Percentiles rank a stretch among this genome's conserved stretches.
Evolutionary conservation across 2,113 vertebrate genomes (phyloP).

Genomic region (Tachuris rubrigastra): DNA sequence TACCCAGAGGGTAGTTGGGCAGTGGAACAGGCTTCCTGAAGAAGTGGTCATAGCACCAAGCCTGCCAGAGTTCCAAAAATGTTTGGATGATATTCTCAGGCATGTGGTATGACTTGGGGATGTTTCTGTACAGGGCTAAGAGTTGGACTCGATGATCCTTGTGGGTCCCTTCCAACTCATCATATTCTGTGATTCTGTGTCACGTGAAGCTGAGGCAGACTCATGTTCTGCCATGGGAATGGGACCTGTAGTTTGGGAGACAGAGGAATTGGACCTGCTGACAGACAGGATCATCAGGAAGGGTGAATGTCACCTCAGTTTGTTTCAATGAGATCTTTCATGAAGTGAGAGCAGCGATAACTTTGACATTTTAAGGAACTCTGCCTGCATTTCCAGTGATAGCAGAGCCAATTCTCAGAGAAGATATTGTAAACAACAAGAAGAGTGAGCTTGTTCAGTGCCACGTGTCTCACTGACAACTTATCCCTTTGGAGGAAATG

Average conservation of each 20-base stretch:
- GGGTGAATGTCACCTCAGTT: not conserved
- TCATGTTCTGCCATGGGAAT: not conserved
- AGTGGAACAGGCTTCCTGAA: not conserved
- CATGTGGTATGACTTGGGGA: not conserved
- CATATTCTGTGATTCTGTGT: not conserved
- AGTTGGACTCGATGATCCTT: not conserved
- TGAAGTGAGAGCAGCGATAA: not conserved
- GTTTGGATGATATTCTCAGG: not conserved
- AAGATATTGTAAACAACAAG: not conserved
- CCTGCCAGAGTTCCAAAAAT: not conserved
- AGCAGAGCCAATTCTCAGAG: not conserved
- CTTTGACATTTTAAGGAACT: conserved; percentile 10
- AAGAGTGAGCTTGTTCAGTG: not conserved
- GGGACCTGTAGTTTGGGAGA: not conserved
- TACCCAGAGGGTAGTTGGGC: not conserved
- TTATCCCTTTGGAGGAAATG: not conserved
- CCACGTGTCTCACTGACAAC: not conserved
- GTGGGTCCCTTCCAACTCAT: not conserved
- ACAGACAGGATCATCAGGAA: not conserved
- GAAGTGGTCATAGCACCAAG: not conserved
- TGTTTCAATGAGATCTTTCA: not conserved
- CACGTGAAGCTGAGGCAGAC: not conserved
- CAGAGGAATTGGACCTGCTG: not conserved
- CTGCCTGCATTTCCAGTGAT: fast-evolving
- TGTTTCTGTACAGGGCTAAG: not conserved